Evolutionary conservation across 1,140 invertebrate genomes (phyloP).

Genomic region (Heliconius eleuchia): DNA sequence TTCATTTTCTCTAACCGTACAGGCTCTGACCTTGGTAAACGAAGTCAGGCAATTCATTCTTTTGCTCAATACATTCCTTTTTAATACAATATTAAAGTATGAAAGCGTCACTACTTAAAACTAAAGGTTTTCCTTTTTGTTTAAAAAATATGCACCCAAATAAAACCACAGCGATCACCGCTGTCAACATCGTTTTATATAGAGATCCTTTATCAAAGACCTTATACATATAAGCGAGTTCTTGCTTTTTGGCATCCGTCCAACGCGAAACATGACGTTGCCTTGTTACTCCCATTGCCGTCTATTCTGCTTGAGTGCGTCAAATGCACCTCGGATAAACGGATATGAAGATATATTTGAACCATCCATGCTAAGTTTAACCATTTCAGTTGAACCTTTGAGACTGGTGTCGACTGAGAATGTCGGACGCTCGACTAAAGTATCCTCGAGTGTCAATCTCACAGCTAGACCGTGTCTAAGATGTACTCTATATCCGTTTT

Average conservation of each 20-base stretch:
- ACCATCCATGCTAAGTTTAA: constrained; percentile 25
- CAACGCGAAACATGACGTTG: constrained; percentile 34
- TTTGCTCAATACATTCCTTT: no score
- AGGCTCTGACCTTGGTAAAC: no score
- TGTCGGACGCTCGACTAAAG: constrained; percentile 12
- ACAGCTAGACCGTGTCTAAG: neutral
- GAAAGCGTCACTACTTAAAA: neutral
- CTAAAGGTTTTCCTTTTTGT: neutral
- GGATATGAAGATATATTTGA: constrained; percentile 36
- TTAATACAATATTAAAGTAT: no score
- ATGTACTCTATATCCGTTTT: neutral
- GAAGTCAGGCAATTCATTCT: no score
- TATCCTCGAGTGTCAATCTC: constrained; percentile 13
- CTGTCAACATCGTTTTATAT: constrained; percentile 4
- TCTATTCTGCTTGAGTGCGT: constrained; percentile 38
- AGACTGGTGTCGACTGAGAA: constrained; percentile 15
- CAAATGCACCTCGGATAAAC: constrained; percentile 35
- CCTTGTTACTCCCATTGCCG: constrained; percentile 38
- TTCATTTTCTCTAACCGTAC: neutral
- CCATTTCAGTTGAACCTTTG: constrained; percentile 17
- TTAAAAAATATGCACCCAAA: neutral
- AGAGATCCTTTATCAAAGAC: constrained; percentile 24
- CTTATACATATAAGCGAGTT: constrained; percentile 2
- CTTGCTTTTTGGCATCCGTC: constrained; percentile 35
- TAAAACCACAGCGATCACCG: neutral